Evolutionary conservation across 2,113 vertebrate species (phyloP).

Genomic region (Sinocyclocheilus maitianheensis): DNA sequence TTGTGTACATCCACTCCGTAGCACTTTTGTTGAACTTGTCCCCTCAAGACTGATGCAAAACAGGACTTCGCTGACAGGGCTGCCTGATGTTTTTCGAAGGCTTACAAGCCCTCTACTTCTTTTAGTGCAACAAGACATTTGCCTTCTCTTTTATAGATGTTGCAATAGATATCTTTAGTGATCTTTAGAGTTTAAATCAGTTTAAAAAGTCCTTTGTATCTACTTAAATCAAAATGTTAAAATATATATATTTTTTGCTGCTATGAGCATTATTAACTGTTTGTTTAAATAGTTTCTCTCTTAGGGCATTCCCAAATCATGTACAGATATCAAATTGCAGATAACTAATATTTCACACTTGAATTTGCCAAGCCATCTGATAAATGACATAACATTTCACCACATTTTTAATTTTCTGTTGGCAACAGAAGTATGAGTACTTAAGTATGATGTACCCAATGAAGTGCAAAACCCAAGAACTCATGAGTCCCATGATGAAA

Average conservation of each 20-base stretch:
- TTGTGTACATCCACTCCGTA: not conserved
- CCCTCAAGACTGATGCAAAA: conserved; percentile 2
- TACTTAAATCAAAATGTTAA: too few species aligned
- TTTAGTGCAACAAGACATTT: not conserved
- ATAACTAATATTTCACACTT: not conserved
- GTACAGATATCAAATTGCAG: not conserved
- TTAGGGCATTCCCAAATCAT: not conserved
- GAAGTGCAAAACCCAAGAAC: not conserved
- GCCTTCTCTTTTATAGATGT: not conserved
- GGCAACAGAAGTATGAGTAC: not conserved
- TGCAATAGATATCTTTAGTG: not conserved
- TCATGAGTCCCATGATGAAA: not conserved
- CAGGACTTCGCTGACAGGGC: conserved; percentile 8
- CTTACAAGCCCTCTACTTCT: not conserved
- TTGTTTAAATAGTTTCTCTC: not conserved
- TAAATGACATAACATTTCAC: not conserved
- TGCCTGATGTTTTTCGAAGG: not conserved
- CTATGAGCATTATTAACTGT: not conserved
- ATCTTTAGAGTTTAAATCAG: not conserved
- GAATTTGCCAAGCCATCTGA: not conserved
- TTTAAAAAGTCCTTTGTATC: not conserved
- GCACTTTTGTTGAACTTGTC: conserved; percentile 31
- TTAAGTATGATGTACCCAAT: too few species aligned
- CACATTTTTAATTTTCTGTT: not conserved
- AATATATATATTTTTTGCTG: not conserved